Percentiles rank a stretch among this genome's conserved stretches.
phyloP scores from a whole-genome alignment of 2,797 vertebrate species.

The Astyanax mexicanus region DNA sequence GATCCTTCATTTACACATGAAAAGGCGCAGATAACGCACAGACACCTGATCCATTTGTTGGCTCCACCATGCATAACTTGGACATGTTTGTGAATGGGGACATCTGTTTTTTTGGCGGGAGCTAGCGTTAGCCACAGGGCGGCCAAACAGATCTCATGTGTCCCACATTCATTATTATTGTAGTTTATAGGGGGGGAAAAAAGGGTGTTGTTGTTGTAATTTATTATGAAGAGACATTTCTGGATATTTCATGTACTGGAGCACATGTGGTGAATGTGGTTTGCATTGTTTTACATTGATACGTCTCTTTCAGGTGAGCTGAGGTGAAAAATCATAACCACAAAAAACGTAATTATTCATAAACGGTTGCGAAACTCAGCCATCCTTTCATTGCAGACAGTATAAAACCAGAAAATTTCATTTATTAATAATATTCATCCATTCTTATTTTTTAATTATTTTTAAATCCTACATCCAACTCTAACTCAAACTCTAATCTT shows the following conservation, averaged over 20 bases:
- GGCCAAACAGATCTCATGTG: constrained; percentile 2
- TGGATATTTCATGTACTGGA: background rate
- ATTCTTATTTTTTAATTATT: too few species aligned
- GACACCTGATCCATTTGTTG: constrained; percentile 56
- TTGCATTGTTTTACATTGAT: too few species aligned
- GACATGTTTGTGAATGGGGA: constrained; percentile 41
- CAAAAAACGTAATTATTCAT: too few species aligned
- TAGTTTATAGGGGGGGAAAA: background rate
- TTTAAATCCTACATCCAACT: too few species aligned
- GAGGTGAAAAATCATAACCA: too few species aligned
- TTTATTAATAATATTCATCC: too few species aligned
- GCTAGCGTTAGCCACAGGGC: background rate
- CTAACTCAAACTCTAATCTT: too few species aligned
- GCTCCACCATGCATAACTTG: constrained; percentile 41
- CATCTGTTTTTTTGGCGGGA: constrained; percentile 45
- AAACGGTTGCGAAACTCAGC: too few species aligned
- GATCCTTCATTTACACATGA: constrained; percentile 62
- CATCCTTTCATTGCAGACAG: too few species aligned
- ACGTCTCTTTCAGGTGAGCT: too few species aligned
- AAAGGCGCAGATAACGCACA: constrained; percentile 51
- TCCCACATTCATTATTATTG: background rate
- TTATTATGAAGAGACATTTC: background rate
- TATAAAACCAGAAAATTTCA: too few species aligned
- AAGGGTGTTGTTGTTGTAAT: background rate
- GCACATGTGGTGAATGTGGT: background rate